Evolutionary conservation across 2,888 invertebrate species (phyloP), one percentile per base, ranked within the genome.

Genomic region (Caenorhabditis becei): DNA sequence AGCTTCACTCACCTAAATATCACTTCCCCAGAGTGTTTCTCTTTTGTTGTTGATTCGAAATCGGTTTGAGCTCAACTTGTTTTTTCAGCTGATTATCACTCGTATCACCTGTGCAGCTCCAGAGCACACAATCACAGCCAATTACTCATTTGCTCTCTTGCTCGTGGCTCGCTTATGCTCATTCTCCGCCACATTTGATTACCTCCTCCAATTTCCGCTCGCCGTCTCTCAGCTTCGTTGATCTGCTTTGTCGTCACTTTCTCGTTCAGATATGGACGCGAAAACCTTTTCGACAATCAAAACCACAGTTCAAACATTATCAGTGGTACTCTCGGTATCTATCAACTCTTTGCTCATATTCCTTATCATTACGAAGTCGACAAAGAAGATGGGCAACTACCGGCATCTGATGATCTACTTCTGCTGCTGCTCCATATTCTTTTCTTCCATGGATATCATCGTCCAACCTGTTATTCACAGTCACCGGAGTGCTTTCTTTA

Each of bases 381-480:
- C 72, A 2, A 79, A 79, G 56, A 79, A 79, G 58, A 72, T 79
- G 72, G 79, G 79, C 7, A 70, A 61, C 24, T 79, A 79, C 44
- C 66, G 72, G 2, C 65, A 79, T 47, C 32, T 79, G 18, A 79
- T 79, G 79, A 44, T 79, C 8, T 79, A 26, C 18, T 79, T 79
- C 32, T 79, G 67, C 8, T 59, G 35, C 32, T 79, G 67, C 18
- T 66, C 79, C 18, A 79, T 79, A 1, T 51, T 67, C 32, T 79
- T 79, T 23, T 79, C 79, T 3, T 32, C 37, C 2, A 72, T 79
- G 62, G 72, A 79, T 54, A 63, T 78, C 4, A 20, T 71, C 4
- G 47, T 78, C 2, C 58, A 53, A 47, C 78, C 78, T 0, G 53
- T 78, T 1, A 75, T 75, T 44, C 61, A 61, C n/a, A 61, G 51